Conservation (phyloP, 1,140 invertebrate species). For the Globodera rostochiensis region DNA sequence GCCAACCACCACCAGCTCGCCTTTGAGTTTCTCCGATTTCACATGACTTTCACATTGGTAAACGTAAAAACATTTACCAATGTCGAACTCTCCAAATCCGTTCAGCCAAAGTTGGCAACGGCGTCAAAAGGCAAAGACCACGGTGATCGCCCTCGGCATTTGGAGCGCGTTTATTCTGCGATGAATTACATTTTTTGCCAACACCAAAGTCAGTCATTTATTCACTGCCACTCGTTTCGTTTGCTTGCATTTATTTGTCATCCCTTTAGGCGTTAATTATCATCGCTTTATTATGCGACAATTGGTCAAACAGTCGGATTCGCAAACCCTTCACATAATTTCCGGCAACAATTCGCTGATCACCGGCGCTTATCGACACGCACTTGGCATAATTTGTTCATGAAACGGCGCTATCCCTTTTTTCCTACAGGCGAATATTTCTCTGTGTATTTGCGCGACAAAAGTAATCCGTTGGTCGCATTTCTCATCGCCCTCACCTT, state of each 20-base stretch:
- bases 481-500: slow-evolving; percentile 61
- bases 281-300: slow-evolving; percentile 62
- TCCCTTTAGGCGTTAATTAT: slow-evolving; percentile 47
- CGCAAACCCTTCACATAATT: slow-evolving; percentile 57
- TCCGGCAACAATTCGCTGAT: slow-evolving; percentile 65
- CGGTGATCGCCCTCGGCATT: not conserved
- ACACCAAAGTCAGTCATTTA: slow-evolving; percentile 48
- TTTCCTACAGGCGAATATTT: slow-evolving; percentile 53
- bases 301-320: slow-evolving; percentile 51
- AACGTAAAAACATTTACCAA: slow-evolving; percentile 18
- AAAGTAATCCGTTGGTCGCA: slow-evolving; percentile 54
- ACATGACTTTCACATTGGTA: slow-evolving; percentile 41
- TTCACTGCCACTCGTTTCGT: not conserved
- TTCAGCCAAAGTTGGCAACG: slow-evolving; percentile 16
- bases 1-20: slow-evolving; percentile 54
- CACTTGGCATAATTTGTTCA: slow-evolving; percentile 43
- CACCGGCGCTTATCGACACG: slow-evolving; percentile 64
- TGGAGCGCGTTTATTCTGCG: slow-evolving; percentile 52
- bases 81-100: slow-evolving; percentile 19
- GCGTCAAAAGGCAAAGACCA: not conserved
- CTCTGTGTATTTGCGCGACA: slow-evolving; percentile 51
- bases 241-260: not conserved
- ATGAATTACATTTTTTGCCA: slow-evolving; percentile 64
- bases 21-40: slow-evolving; percentile 59
- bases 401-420: not conserved